phyloP scores from a whole-genome alignment of 2,888 invertebrate genomes.

The Icerya purchasi region DNA sequence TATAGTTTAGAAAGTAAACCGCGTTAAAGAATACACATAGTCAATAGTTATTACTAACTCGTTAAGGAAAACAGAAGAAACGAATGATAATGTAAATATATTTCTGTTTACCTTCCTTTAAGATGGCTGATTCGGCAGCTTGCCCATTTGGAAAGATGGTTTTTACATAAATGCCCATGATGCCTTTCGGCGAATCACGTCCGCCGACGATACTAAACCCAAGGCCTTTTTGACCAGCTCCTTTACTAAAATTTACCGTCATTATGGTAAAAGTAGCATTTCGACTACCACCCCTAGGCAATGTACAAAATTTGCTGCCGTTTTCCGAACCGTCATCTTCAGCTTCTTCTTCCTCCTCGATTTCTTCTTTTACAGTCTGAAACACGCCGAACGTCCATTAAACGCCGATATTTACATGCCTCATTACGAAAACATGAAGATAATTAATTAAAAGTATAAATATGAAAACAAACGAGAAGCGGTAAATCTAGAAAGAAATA shows the following conservation, averaged over 20 bases:
- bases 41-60: too few relatives aligned
- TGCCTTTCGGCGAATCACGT: slow-evolving; percentile 60
- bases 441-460: not conserved
- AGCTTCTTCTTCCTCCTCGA: slow-evolving; percentile 26
- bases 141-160: slow-evolving; percentile 68
- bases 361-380: slow-evolving; percentile 20
- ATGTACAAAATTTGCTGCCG: slow-evolving; percentile 35
- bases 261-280: slow-evolving; percentile 31
- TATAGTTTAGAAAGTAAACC: too few relatives aligned
- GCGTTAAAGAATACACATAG: too few relatives aligned
- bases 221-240: slow-evolving; percentile 60
- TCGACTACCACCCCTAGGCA: slow-evolving; percentile 33
- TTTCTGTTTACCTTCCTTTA: slow-evolving; percentile 65
- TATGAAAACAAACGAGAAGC: not conserved
- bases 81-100: too few relatives aligned
- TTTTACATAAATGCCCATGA: slow-evolving; percentile 73
- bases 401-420: not conserved
- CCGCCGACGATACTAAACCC: slow-evolving; percentile 82
- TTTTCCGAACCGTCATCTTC: slow-evolving; percentile 25
- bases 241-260: slow-evolving; percentile 46
- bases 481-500: too few relatives aligned
- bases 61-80: too few relatives aligned
- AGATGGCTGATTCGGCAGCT: slow-evolving; percentile 53
- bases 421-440: not conserved
- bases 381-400: not conserved